These are phyloP conservation scores for Axinella damicornis DNA, from an alignment of 37 sponge, comb jelly and placozoan genomes.

Conservation along the genomic window DNA sequence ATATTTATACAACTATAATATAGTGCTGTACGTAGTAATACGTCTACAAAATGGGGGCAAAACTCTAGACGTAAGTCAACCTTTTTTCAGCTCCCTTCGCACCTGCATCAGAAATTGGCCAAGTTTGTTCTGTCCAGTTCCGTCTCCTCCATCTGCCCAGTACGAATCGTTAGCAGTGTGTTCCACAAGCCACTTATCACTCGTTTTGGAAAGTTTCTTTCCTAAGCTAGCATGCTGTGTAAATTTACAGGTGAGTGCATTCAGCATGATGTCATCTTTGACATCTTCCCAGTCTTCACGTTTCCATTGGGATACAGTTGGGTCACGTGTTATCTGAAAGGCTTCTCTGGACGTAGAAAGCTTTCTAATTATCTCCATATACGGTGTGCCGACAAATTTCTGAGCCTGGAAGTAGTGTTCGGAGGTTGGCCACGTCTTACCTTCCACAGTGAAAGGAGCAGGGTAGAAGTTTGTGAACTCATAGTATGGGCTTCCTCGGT, in stretches of 20 bases:
- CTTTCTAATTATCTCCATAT: constrained; percentile 14
- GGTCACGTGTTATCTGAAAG: constrained; percentile 52
- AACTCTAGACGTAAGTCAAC: too few relatives aligned
- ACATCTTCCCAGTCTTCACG: constrained; percentile 68
- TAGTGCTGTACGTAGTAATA: too few relatives aligned
- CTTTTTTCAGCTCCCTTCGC: constrained; percentile 13
- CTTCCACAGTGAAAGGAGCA: constrained; percentile 22
- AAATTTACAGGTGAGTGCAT: constrained; percentile 68
- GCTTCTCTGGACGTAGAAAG: constrained; percentile 50
- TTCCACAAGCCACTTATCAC: constrained; percentile 38
- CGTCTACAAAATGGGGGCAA: too few relatives aligned
- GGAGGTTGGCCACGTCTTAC: constrained; percentile 49
- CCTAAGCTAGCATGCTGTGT: constrained; percentile 40
- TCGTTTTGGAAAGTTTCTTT: constrained; percentile 35
- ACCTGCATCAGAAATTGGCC: constrained; percentile 49
- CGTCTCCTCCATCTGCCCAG: constrained; percentile 83
- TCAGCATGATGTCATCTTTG: constrained; percentile 62
- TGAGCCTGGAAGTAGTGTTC: constrained; percentile 87
- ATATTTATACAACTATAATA: too few relatives aligned
- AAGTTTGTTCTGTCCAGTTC: constrained; percentile 63
- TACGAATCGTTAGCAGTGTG: constrained; percentile 55
- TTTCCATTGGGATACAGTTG: constrained; percentile 47
- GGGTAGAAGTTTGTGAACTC: constrained; percentile 77
- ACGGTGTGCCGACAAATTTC: constrained; percentile 75
- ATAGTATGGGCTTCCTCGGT: constrained; percentile 65